Evolutionary conservation across 2,888 invertebrate species (phyloP).

Genomic region (Tricholauxania praeusta): DNA sequence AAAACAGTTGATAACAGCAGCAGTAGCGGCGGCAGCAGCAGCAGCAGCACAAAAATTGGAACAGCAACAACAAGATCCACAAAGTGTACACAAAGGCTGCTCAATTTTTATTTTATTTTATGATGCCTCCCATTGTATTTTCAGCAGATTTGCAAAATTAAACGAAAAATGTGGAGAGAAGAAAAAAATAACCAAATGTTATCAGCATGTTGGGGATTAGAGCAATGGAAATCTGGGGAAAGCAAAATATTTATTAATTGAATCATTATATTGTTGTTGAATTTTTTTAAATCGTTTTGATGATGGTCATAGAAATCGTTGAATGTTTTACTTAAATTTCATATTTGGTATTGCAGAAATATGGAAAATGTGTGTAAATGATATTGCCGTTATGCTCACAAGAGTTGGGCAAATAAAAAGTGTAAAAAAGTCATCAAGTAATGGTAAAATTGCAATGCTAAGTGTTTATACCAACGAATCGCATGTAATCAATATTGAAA

Average conservation of each 20-base stretch:
- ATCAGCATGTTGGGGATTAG: conserved; percentile 5
- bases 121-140: neutral
- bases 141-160: neutral
- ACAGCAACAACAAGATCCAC: neutral
- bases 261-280: conserved; percentile 5
- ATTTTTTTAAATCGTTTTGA: too few species aligned
- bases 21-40: neutral
- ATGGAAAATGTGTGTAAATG: too few species aligned
- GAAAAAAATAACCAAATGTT: neutral
- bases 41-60: neutral
- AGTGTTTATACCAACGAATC: neutral
- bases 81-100: too few species aligned
- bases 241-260: conserved; percentile 23
- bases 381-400: too few species aligned
- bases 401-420: too few species aligned
- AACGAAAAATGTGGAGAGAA: neutral
- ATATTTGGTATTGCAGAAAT: too few species aligned
- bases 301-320: too few species aligned
- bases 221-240: neutral
- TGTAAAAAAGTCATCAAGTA: neutral
- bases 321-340: too few species aligned
- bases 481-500: too few species aligned
- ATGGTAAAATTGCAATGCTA: neutral
- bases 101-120: too few species aligned
- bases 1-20: conserved; percentile 8